Evolutionary conservation across 1,140 invertebrate species (phyloP), one percentile per base, ranked within the genome.

Genomic region (Aplysia californica): DNA sequence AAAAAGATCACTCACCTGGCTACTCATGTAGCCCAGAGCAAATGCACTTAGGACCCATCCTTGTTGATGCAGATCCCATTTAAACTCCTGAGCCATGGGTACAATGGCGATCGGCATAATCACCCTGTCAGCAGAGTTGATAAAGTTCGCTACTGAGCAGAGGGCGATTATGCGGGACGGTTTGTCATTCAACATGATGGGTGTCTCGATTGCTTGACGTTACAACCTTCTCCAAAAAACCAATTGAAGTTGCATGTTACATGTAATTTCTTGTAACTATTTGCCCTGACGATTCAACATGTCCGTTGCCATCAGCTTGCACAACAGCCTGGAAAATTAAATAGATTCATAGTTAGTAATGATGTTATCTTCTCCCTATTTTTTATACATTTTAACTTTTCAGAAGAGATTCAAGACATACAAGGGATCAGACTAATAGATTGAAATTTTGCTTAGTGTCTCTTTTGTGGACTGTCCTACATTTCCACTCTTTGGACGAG

Each of bases 61-160:
- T 87, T 95, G 94, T 85, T 92, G 92, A 82, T 94, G 92, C 29
- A 95, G 85, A 80, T 91, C 92, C 94, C 94, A 95, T 50, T 93
- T 92, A 84, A 92, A 95, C 84, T 94, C 90, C 84, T 94, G 92
- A 1, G 93, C 92, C 94, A 95, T 95, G 1, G 92, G 93, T 39
- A 95, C 92, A 76, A 95, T 94, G 20, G 94, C 93, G 61, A 95
- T 94, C 0, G 94, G 94, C 94, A 95, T 95, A 64, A 95, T 93
- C 26, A 95, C 94, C 77, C 94, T 87, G 88, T 95, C 94, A 1
- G 94, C 94, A 55, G 94, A 93, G 88, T 95, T 95, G 77, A 95
- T 95, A 79, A 95, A 95, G 89, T 95, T 95, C 26, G 94, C 94
- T 69, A 93, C 89, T 4, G 93, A 94, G 86, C 94, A 95, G 61